Conservation (phyloP, 2,113 vertebrate species). For the Poeciliopsis retropinna region DNA sequence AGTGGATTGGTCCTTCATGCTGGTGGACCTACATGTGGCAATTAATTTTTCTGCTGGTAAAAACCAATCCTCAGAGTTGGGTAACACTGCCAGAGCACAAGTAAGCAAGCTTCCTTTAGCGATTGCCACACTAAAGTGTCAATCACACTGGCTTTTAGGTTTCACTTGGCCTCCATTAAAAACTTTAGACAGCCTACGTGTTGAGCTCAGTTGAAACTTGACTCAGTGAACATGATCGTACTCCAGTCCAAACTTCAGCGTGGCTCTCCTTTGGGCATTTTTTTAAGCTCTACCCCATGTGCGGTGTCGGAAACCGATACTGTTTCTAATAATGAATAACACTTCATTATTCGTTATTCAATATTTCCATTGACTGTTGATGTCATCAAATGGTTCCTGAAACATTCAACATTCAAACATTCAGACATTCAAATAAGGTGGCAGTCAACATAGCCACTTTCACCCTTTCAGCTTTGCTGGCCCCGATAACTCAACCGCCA, state of each 20-base stretch:
- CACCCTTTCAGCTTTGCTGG: too few relatives aligned
- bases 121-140: too few relatives aligned
- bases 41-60: not conserved
- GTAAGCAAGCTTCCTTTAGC: not conserved
- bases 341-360: too few relatives aligned
- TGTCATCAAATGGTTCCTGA: not conserved
- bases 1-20: not conserved
- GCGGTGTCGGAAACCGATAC: too few relatives aligned
- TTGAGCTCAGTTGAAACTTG: not conserved
- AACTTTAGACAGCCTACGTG: not conserved
- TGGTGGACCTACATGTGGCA: not conserved
- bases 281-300: too few relatives aligned
- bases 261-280: too few relatives aligned
- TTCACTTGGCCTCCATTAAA: not conserved
- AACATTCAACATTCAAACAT: too few relatives aligned
- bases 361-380: too few relatives aligned
- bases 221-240: not conserved
- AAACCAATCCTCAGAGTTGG: not conserved
- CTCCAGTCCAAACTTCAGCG: too few relatives aligned
- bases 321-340: too few relatives aligned
- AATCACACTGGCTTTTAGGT: not conserved
- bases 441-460: not conserved
- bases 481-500: too few relatives aligned
- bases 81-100: not conserved
- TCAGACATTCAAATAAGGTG: not conserved